Evolutionary conservation across 2,888 invertebrate species (phyloP).

Genomic region (Drosophila percnosoma): DNA sequence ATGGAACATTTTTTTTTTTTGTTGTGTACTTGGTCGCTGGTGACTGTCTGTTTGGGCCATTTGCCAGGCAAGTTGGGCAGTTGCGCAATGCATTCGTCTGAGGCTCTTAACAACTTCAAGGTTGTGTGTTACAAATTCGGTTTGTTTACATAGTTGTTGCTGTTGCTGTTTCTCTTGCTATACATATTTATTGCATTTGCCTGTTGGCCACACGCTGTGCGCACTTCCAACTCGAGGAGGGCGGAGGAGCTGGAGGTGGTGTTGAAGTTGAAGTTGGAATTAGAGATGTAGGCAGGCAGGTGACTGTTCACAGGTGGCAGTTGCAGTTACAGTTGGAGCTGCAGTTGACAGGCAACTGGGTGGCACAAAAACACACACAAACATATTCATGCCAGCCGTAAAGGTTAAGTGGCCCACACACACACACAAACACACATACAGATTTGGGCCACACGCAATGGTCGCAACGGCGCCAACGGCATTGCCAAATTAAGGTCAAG

Average conservation of each 20-base stretch:
- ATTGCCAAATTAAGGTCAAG: constrained; percentile 69
- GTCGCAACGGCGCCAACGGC: constrained; percentile 39
- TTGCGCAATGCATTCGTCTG: constrained; percentile 52
- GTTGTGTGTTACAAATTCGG: constrained; percentile 57
- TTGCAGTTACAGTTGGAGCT: constrained; percentile 7
- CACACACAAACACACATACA: constrained; percentile 22
- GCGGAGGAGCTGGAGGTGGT: constrained; percentile 11
- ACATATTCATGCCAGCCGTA: constrained; percentile 23
- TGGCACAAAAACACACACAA: constrained; percentile 8
- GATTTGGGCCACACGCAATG: constrained; percentile 46
- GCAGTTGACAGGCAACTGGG: constrained; percentile 29
- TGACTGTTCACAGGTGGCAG: constrained; percentile 15
- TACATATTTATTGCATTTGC: constrained; percentile 48
- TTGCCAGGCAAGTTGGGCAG: constrained; percentile 37
- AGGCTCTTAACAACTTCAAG: constrained; percentile 51
- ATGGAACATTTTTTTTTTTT: neutral
- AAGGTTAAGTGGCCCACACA: constrained; percentile 57
- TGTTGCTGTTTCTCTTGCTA: constrained; percentile 3
- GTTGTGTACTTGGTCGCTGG: constrained; percentile 7
- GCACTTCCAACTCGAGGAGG: constrained; percentile 11
- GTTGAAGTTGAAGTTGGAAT: constrained; percentile 18
- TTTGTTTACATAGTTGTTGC: constrained; percentile 42
- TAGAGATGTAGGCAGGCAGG: constrained; percentile 1
- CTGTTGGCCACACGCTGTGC: constrained; percentile 49
- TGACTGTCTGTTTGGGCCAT: constrained; percentile 52